Evolutionary conservation across 1,140 invertebrate species (phyloP).

Genomic region (Bilobella aurantiaca): DNA sequence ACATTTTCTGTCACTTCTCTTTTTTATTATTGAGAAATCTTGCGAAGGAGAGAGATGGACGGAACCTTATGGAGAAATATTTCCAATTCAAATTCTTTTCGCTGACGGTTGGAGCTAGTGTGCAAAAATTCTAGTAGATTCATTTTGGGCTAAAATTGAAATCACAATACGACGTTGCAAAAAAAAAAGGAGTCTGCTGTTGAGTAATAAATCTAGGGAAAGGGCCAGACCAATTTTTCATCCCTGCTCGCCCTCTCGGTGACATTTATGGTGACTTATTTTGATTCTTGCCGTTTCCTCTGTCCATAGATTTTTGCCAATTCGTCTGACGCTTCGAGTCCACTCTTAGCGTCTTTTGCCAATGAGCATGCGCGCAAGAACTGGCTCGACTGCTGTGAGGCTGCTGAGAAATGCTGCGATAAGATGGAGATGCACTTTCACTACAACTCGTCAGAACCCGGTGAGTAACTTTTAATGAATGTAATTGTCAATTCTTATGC

Average conservation of each 20-base stretch:
- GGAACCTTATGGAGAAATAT: too few relatives aligned
- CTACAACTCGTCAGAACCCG: neutral
- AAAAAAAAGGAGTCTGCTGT: too few relatives aligned
- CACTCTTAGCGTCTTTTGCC: conserved; percentile 30
- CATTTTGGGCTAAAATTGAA: neutral
- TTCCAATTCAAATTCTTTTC: too few relatives aligned
- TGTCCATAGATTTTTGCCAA: conserved; percentile 31
- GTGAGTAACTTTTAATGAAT: too few relatives aligned
- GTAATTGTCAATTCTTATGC: too few relatives aligned
- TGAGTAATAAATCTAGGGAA: too few relatives aligned
- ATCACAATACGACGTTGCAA: too few relatives aligned
- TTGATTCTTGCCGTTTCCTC: conserved; percentile 23
- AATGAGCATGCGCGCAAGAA: conserved; percentile 24
- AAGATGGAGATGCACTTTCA: conserved; percentile 15
- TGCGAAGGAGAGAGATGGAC: too few relatives aligned
- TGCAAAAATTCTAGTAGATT: neutral
- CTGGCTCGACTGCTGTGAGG: conserved; percentile 36
- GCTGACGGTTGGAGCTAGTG: too few relatives aligned
- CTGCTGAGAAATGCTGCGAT: conserved; percentile 36
- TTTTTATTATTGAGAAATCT: too few relatives aligned
- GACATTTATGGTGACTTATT: neutral
- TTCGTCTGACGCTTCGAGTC: conserved; percentile 8
- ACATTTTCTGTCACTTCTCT: too few relatives aligned
- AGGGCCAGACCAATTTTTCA: conserved; percentile 4
- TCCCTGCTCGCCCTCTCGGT: neutral